Conservation (phyloP, 2,113 vertebrate species). For the Paralichthys olivaceus region DNA sequence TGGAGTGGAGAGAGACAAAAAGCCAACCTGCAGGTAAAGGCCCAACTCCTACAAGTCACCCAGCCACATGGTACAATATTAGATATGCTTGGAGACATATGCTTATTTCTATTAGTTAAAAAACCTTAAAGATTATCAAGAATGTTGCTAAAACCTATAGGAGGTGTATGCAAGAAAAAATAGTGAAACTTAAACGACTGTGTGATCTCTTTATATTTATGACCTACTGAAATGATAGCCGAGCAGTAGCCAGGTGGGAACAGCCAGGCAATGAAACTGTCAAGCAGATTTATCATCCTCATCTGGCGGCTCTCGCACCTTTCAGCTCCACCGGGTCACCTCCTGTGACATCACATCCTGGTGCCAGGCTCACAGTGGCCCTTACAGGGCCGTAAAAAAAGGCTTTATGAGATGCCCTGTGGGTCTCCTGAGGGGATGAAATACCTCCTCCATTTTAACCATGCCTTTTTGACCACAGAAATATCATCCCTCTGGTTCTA, state of each 20-base stretch:
- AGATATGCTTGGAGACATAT: background rate
- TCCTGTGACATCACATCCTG: slow-evolving; percentile 70
- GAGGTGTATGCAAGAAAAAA: background rate
- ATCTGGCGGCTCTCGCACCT: slow-evolving; percentile 55
- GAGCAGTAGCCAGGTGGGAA: slow-evolving; percentile 56
- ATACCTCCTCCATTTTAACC: slow-evolving; percentile 11
- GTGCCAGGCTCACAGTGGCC: slow-evolving; percentile 52
- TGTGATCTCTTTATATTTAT: slow-evolving; percentile 48
- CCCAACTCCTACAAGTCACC: slow-evolving; percentile 16
- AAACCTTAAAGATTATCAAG: background rate
- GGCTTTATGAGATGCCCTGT: slow-evolving; percentile 40
- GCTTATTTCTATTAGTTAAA: background rate
- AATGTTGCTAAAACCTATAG: background rate
- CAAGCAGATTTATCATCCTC: slow-evolving; percentile 64
- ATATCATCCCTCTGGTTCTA: slow-evolving; percentile 11
- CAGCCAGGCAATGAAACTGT: slow-evolving; percentile 49
- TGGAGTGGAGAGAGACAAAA: slow-evolving; percentile 12
- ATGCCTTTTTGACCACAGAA: slow-evolving; percentile 23
- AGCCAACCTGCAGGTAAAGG: background rate
- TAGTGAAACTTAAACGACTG: background rate
- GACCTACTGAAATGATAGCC: slow-evolving; percentile 49
- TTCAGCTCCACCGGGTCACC: slow-evolving; percentile 51
- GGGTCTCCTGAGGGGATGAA: slow-evolving; percentile 29
- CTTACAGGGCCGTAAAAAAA: slow-evolving; percentile 56
- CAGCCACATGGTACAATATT: background rate